Evolutionary conservation across 2,888 invertebrate genomes (phyloP), one percentile per base, ranked within the genome.

Genomic region (Lasius fuliginosus): DNA sequence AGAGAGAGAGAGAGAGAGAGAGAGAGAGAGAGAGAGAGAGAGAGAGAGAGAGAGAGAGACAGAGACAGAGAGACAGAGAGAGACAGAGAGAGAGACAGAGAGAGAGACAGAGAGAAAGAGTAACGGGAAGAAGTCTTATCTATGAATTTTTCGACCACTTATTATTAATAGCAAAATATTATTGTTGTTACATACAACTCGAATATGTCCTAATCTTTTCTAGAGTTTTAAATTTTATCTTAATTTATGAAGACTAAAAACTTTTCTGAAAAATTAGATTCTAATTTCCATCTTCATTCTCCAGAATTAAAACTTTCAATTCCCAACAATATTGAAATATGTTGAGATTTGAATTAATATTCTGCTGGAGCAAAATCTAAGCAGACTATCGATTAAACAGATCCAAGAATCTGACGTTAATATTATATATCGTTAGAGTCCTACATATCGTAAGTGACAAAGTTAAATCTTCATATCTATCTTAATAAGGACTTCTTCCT

Each of bases 401-500:
- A n/a, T 58, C 30, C 23, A 30, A 9, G 58, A 23, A 12, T 60
- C 30, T 33, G 30, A 23, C 42, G 11, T 6, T 49, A 23, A 68
- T 42, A 42, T 49, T 58, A 36, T 27, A 53, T n/a, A n/a, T 27
- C 69, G 15, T 76, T 8, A 11, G n/a, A 27, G 53, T 58, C 33
- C 40, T n/a, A 12, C 42, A 15, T 33, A 15, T 53, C n/a, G n/a
- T n/a, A 53, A 68, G 58, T 60, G 46, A 33, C 23, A 60, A 79
- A 79, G 46, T 69, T 79, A 12, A 68, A 79, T 27, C 18, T 42
- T 33, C 68, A n/a, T 23, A 58, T 67, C 56, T 79, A 69, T 60
- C 69, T 79, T 69, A 79, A 69, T 79, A 60, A 79, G 33, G 60
- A 36, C 69, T 68, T 36, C 69, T 79, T 69, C 46, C 60, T 46